Evolutionary conservation across 2,797 vertebrate genomes (phyloP).

Genomic region (Semotilus atromaculatus): DNA sequence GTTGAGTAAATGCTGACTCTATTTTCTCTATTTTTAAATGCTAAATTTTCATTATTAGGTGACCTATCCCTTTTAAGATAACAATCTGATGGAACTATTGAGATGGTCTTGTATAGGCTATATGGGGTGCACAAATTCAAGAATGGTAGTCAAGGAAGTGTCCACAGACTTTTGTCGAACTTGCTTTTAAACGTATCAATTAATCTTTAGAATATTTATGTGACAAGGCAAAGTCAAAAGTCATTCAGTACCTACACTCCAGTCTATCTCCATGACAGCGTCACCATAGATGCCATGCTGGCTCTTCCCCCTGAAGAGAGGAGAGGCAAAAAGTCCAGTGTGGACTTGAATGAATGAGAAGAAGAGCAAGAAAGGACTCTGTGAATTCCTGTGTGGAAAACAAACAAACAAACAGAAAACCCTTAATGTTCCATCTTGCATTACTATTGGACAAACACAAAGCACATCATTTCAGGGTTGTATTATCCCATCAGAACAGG

Average conservation of each 20-base stretch:
- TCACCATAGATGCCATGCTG: conserved; percentile 88
- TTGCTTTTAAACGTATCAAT: neutral
- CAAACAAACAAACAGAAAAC: neutral
- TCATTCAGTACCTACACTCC: conserved; percentile 84
- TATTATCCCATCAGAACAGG: neutral
- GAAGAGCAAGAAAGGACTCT: conserved; percentile 84
- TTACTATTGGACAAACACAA: neutral
- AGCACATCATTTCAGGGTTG: neutral
- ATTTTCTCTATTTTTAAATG: too few relatives aligned
- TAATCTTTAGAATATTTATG: neutral
- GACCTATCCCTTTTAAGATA: neutral
- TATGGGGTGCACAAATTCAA: neutral
- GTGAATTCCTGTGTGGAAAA: conserved; percentile 71
- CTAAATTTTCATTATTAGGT: neutral
- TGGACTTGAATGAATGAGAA: conserved; percentile 89
- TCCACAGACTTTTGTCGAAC: neutral
- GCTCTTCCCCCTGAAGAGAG: conserved; percentile 81
- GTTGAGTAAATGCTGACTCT: neutral
- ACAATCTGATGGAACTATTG: neutral
- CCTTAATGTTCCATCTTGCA: neutral
- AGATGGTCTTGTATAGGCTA: neutral
- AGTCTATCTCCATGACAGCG: conserved; percentile 89
- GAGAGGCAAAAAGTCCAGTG: conserved; percentile 84
- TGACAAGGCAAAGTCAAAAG: neutral
- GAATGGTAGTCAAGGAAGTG: neutral